Evolutionary conservation across 2,113 vertebrate genomes (phyloP), one percentile per base, ranked within the genome.

Genomic region (Apodemus sylvaticus): DNA sequence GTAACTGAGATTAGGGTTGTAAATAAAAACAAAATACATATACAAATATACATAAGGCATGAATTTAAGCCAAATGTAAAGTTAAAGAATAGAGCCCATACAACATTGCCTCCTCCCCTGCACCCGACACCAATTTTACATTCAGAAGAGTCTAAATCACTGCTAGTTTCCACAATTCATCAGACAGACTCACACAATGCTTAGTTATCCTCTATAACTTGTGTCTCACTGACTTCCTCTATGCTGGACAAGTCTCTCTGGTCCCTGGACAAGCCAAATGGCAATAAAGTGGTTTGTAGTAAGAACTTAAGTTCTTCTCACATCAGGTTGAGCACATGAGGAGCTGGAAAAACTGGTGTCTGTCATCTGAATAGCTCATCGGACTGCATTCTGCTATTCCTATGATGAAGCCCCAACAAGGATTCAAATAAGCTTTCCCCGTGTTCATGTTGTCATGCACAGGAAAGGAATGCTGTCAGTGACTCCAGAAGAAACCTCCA

Each of bases 11-110:
- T 55, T 89, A 60, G 60, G 73, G 58, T 11, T 87, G 16, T 39
- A 53, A 94, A 87, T 13, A 87, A 87, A 94, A 83, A 51, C 9
- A 91, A 92, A 89, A 42, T 45, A n/a, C 13, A 76, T 58, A 20
- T 8, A n/a, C 22, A 89, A 86, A 55, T 31, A 64, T 12, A 86
- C 17, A 19, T 2, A 74, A 7, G 60, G 5, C 51, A 31, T 71
- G 42, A 70, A 7, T 83, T 86, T 60, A 39, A 90, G 34, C 20
- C 29, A 60, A 76, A 3, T 53, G 36, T 42, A 85, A 81, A 60
- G 12, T 76, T 36, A 51, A 55, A 91, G 11, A 76, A 86, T 17
- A 58, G 11, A 86, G 39, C 29, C 34, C 17, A 58, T 22, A 62
- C 1, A 20, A 85, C 60, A 53, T 22, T 60, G 22, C 20, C 58